These are phyloP conservation scores for Dissostichus mawsoni DNA, from an alignment of 2,113 vertebrate genomes.

Conservation along the genomic window DNA sequence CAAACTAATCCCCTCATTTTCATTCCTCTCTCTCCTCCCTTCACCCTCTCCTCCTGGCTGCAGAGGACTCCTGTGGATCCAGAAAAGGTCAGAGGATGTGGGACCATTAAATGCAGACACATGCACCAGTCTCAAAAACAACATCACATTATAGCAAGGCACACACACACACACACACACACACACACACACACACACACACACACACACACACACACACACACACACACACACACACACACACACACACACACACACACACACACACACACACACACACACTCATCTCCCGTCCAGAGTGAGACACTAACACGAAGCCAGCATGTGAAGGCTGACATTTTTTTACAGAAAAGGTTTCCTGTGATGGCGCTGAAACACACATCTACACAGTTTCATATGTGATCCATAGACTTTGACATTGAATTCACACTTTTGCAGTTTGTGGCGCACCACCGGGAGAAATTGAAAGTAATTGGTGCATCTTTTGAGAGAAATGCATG, in stretches of 20 bases:
- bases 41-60: neutral
- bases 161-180: neutral
- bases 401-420: constrained; percentile 14
- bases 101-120: constrained; percentile 42
- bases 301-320: constrained; percentile 27
- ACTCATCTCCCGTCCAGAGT: neutral
- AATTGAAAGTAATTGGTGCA: constrained; percentile 5
- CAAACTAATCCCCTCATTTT: neutral
- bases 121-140: constrained; percentile 1
- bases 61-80: constrained; percentile 46
- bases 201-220: neutral
- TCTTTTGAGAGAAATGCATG: neutral
- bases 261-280: neutral
- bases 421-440: constrained; percentile 8
- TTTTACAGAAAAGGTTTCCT: constrained; percentile 16
- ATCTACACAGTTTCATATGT: neutral
- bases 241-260: constrained; percentile 8
- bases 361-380: neutral
- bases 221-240: constrained; percentile 14
- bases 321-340: constrained; percentile 21
- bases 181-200: neutral
- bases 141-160: neutral
- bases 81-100: constrained; percentile 67
- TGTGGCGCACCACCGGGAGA: neutral
- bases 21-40: neutral